Base-by-base conservation (phyloP, 2,797 vertebrate species). In the Rhincodon typus region DNA sequence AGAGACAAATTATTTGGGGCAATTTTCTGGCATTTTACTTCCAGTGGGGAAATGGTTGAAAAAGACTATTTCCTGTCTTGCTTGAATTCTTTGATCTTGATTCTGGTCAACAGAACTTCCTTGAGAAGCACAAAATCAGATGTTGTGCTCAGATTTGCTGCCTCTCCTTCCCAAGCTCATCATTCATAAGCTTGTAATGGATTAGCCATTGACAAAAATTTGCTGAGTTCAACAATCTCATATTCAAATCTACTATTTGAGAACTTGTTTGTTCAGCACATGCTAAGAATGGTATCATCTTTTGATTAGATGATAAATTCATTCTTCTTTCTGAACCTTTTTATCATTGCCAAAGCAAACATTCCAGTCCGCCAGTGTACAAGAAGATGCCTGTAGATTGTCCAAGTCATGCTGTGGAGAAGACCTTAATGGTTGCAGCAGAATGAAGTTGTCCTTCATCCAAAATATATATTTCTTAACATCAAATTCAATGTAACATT, bases 241-340 rank as follows among this genome's bases (percentile, higher is more conserved):
- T 69, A 1, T 42, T 72, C 27, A 70, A 94, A 70, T 25, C 93
- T 46, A 94, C 19, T 27, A 12, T 8, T 67, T 25, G 66, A 72
- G 69, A 94, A 72, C 69, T 72, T 67, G 38, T 13, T 72, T 50
- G 93, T 72, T 46, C 27, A 30, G 69, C 42, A 72, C 38, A 50
- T 72, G 42, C 42, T 38, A 77, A 72, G 69, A n/a, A 74, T 77
- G 42, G 30, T 50, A 70, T 72, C 27, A 94, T 53, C 42, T 46
- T 95, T 74, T 77, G 70, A 95, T 50, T 70, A 77, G 13, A 3
- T 53, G 46, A 77, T 70, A 46, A 95, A 74, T 95, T 27, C 17
- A 7, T 30, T 17, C 94, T 77, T 53, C 94, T 77, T 95, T 53
- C 46, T 95, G 70, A 77, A 95, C 70, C 70, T 77, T 95, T 77